Evolutionary conservation across 2,113 vertebrate species (phyloP).

Genomic region (Paradoxurus hermaphroditus): DNA sequence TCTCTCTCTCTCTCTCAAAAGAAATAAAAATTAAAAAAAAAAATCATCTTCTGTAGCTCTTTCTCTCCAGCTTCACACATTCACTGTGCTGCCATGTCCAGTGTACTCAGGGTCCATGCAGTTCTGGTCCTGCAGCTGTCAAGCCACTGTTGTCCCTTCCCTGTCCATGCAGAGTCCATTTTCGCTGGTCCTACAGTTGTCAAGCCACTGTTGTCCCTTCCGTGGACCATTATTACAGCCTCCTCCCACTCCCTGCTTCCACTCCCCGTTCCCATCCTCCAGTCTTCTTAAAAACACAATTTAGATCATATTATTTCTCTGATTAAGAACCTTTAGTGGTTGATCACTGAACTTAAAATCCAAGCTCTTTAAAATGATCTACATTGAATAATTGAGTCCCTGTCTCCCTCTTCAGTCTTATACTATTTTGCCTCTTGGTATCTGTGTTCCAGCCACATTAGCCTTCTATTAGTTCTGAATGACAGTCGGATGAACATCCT

Average conservation of each 20-base stretch:
- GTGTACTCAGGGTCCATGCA: not conserved
- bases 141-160: not conserved
- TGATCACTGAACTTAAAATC: not conserved
- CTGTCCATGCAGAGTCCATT: no score
- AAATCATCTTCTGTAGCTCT: not conserved
- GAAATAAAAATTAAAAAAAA: no score
- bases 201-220: not conserved
- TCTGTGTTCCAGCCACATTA: not conserved
- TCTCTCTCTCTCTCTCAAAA: no score
- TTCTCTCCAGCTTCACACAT: not conserved
- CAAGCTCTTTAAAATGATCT: not conserved
- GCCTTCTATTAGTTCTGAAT: not conserved
- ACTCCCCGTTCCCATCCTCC: not conserved
- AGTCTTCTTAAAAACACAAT: not conserved
- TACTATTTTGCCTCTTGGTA: not conserved
- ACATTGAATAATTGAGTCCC: not conserved
- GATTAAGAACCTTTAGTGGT: not conserved
- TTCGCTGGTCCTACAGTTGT: not conserved
- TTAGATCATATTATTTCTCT: not conserved
- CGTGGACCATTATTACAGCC: not conserved
- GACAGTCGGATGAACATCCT: not conserved
- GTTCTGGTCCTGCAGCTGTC: not conserved
- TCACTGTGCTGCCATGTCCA: not conserved
- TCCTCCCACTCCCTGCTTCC: not conserved
- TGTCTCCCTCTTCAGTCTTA: not conserved